phyloP scores from a whole-genome alignment of 1,140 invertebrate genomes.

The Pseudobourletiella spinata region DNA sequence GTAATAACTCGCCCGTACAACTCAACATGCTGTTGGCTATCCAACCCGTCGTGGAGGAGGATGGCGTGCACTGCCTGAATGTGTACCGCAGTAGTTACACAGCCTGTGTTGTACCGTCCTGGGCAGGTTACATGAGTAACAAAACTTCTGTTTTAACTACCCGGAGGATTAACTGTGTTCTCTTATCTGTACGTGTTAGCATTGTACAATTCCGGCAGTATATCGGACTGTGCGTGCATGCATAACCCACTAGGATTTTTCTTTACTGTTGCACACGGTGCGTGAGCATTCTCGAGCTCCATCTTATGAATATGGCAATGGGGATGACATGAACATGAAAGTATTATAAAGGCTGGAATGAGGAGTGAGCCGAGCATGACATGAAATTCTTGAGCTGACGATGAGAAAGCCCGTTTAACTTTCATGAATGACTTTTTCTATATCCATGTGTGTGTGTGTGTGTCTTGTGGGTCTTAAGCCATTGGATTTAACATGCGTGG shows the following conservation, averaged over 20 bases:
- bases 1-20: too few species aligned
- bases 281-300: background rate
- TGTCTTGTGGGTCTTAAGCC: background rate
- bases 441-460: background rate
- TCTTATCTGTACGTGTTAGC: too few species aligned
- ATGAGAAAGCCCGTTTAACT: background rate
- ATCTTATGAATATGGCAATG: background rate
- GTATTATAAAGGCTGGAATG: constrained; percentile 8
- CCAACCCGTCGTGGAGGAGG: too few species aligned
- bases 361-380: constrained; percentile 13
- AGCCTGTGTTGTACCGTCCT: too few species aligned
- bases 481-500: background rate
- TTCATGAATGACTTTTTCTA: background rate
- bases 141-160: background rate
- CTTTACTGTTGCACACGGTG: too few species aligned
- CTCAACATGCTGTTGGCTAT: too few species aligned
- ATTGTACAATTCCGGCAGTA: too few species aligned
- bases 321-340: constrained; percentile 13
- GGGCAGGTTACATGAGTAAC: background rate
- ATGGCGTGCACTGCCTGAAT: too few species aligned
- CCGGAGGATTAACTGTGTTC: too few species aligned
- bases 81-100: too few species aligned
- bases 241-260: too few species aligned
- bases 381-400: constrained; percentile 9
- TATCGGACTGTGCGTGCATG: too few species aligned